These are phyloP conservation scores for Drosophila neocordata DNA, from an alignment of 1,140 invertebrate genomes.

Conservation along the genomic window DNA sequence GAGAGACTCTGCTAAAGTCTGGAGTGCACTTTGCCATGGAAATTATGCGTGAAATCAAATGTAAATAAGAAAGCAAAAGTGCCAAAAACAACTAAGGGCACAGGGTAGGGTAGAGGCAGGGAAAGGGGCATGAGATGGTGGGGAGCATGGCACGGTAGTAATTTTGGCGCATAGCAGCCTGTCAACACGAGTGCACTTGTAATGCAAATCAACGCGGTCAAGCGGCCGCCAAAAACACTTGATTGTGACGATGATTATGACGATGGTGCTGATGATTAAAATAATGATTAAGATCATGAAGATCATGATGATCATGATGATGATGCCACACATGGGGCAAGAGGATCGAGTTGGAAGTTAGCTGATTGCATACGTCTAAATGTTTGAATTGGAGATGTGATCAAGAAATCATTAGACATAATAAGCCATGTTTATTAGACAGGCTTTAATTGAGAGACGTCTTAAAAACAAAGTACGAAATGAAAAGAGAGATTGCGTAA, in stretches of 20 bases:
- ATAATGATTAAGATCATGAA: conserved; percentile 47
- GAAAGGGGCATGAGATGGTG: background rate
- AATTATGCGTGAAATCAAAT: conserved; percentile 80
- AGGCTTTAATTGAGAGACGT: conserved; percentile 35
- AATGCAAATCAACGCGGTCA: conserved; percentile 80
- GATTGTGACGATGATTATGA: conserved; percentile 3
- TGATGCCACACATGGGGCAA: conserved; percentile 39
- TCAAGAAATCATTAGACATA: conserved; percentile 52
- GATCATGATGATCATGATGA: conserved; percentile 36
- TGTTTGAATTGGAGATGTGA: conserved; percentile 34
- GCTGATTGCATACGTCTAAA: conserved; percentile 38
- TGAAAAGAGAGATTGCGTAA: conserved; percentile 54
- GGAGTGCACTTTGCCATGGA: conserved; percentile 76
- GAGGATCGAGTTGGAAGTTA: conserved; percentile 25
- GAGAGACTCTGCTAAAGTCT: conserved; percentile 24
- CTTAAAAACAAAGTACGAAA: background rate
- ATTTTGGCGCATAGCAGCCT: conserved; percentile 81
- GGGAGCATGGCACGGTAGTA: conserved; percentile 67
- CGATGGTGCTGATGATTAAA: background rate
- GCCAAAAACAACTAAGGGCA: conserved; percentile 50
- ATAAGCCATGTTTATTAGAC: conserved; percentile 75
- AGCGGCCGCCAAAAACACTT: conserved; percentile 55
- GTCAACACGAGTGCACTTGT: conserved; percentile 80
- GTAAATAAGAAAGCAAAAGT: conserved; percentile 78
- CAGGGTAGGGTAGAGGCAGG: background rate